Percentiles rank a stretch among this genome's conserved stretches.
Conservation (phyloP, 2,888 invertebrate genomes). For the Julus scandinavius region DNA sequence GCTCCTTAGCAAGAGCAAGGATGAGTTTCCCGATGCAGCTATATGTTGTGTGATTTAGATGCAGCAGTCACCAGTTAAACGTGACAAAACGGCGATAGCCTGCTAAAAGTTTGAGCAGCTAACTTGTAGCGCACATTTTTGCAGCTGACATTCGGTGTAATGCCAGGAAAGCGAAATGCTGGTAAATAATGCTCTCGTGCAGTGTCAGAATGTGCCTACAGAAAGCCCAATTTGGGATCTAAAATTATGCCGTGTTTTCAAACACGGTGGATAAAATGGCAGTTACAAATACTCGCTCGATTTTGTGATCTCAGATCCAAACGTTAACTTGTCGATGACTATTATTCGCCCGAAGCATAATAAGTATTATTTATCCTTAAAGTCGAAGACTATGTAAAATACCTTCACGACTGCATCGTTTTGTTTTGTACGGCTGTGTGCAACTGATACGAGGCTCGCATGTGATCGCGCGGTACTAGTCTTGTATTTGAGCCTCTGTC, state of each 20-base stretch:
- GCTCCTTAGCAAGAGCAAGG: background rate
- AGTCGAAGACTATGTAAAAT: background rate
- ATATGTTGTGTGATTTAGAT: background rate
- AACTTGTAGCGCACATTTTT: background rate
- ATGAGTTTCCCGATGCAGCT: background rate
- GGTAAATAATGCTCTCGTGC: background rate
- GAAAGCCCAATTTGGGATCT: background rate
- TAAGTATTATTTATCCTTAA: conserved; percentile 7
- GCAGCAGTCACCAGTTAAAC: background rate
- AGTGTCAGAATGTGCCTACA: background rate
- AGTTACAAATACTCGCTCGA: background rate
- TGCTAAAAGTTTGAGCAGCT: background rate
- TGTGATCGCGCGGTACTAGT: background rate
- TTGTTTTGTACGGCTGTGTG: background rate
- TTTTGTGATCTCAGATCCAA: background rate
- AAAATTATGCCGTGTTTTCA: background rate
- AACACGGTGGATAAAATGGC: background rate
- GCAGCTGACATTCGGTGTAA: background rate
- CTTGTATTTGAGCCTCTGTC: background rate
- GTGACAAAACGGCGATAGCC: background rate
- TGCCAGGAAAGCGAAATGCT: background rate
- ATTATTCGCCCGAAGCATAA: background rate
- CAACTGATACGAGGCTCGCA: background rate
- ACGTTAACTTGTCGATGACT: background rate
- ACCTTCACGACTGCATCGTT: background rate